Percentiles rank a stretch among this genome's conserved stretches.
Conservation (phyloP, 2,797 vertebrate species). For the Pipistrellus pygmaeus region DNA sequence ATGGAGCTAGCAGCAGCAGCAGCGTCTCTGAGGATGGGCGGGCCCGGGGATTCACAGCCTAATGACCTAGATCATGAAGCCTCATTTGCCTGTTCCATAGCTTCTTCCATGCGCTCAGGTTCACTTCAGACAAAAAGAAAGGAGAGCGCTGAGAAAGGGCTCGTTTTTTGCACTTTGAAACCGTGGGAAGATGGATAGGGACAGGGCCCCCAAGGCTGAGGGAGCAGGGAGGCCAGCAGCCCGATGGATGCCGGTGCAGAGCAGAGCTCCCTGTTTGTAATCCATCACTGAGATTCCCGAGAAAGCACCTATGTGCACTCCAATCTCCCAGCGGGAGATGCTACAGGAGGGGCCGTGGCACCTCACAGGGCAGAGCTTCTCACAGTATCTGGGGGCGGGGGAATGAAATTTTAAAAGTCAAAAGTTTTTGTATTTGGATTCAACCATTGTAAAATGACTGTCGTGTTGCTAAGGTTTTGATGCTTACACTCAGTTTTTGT, state of each 20-base stretch:
- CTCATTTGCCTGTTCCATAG: slow-evolving; percentile 72
- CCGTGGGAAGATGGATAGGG: slow-evolving; percentile 11
- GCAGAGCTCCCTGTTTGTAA: not conserved
- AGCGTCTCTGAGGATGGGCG: not conserved
- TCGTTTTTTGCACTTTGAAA: slow-evolving; percentile 19
- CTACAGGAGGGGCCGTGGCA: not conserved
- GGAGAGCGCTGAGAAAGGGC: not conserved
- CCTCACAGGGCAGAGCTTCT: not conserved
- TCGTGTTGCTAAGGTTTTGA: slow-evolving; percentile 21
- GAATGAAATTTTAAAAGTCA: not conserved
- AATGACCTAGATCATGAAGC: slow-evolving; percentile 77
- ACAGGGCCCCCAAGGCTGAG: not conserved
- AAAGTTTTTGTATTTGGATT: slow-evolving; percentile 51
- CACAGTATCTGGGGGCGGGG: not conserved
- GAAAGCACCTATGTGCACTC: not conserved
- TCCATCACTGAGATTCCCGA: slow-evolving; percentile 53
- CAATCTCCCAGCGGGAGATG: not conserved
- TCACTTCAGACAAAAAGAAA: slow-evolving; percentile 70
- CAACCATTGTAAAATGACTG: not conserved
- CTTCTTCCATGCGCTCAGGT: slow-evolving; percentile 48
- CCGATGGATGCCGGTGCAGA: rapidly evolving
- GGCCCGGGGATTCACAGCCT: slow-evolving; percentile 68
- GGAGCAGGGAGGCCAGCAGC: not conserved
- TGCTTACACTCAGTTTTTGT: slow-evolving; percentile 1
- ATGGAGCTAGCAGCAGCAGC: slow-evolving; percentile 6